Percentiles rank a stretch among this genome's conserved stretches.
Evolutionary conservation across 2,797 vertebrate species (phyloP).

Genomic region (Lacerta bilineata): DNA sequence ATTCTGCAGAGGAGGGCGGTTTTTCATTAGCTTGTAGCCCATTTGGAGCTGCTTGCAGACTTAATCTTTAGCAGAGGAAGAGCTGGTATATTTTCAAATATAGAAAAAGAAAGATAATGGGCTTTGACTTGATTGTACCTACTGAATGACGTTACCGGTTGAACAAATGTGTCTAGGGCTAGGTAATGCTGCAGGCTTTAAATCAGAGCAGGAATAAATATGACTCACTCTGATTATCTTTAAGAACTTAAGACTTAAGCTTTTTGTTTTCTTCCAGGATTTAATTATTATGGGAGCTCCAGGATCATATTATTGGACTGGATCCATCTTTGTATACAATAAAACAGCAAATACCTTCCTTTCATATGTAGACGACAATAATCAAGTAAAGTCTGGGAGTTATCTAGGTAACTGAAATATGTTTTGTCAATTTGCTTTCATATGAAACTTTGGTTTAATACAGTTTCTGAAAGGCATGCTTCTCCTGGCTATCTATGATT

Average conservation of each 20-base stretch:
- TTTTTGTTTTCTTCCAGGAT: constrained; percentile 84
- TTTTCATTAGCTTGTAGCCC: constrained; percentile 5
- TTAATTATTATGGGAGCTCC: constrained; percentile 97
- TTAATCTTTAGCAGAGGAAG: constrained; percentile 31
- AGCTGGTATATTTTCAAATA: not conserved
- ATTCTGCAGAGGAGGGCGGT: not conserved
- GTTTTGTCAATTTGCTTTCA: constrained; percentile 8
- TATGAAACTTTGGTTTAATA: not conserved
- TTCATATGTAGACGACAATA: constrained; percentile 83
- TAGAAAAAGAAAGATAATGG: constrained; percentile 33
- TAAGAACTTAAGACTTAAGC: constrained; percentile 36
- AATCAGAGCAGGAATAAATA: constrained; percentile 31
- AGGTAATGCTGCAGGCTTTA: constrained; percentile 26
- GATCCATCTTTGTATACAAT: constrained; percentile 92
- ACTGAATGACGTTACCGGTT: not conserved
- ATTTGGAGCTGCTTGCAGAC: constrained; percentile 11
- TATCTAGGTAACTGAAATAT: constrained; percentile 88
- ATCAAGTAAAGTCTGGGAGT: constrained; percentile 90
- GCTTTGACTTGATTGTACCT: not conserved
- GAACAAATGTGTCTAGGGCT: constrained; percentile 14
- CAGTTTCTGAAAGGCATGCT: not conserved
- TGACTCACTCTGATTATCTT: constrained; percentile 42
- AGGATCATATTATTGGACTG: constrained; percentile 94
- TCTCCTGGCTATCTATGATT: not conserved
- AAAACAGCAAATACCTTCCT: constrained; percentile 82